Evolutionary conservation across 2,797 vertebrate genomes (phyloP), one percentile per base, ranked within the genome.

Genomic region (Malacoraja senta): DNA sequence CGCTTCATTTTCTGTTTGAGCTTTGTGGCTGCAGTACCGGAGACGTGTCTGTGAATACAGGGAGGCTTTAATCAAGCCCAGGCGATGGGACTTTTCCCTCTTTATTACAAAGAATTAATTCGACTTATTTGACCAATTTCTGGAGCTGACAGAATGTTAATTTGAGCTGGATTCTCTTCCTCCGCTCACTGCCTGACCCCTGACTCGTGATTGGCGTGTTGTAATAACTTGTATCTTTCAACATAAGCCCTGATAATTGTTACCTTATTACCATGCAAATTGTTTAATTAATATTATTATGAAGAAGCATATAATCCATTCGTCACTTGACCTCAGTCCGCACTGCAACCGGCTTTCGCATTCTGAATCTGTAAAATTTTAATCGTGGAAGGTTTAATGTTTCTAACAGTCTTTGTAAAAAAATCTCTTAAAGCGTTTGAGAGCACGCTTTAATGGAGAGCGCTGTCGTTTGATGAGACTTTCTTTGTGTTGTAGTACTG

Each of bases 271-370:
- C 98, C 98, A 99, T 99, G 98, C 98, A 99, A 99, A 99, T 99
- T 98, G 98, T 99, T 99, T 99, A 99, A 99, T 99, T 99, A 99
- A 99, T 99, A 99, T 99, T 99, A 99, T 99, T 99, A 99, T 98
- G 98, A 98, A 98, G 98, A 98, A 99, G 98, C 98, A 98, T 98
- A 98, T 98, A 98, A 99, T 98, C 98, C 98, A 98, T 97, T 98
- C 98, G 98, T 99, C 98, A 98, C 98, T 99, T 99, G 98, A 99
- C 98, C 98, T 98, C 94, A 97, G 97, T 97, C 98, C 97, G 97
- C 97, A 98, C 97, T 97, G 97, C 97, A 97, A 97, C 96, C 97
- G 95, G 95, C 96, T 97, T 96, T 96, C 96, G 96, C 97, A 97
- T 97, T 98, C 98, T 97, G 97, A 97, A 96, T 96, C 97, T 96